Evolutionary conservation across 2,113 vertebrate genomes (phyloP).

Genomic region (Microcebus ravelobensis): DNA sequence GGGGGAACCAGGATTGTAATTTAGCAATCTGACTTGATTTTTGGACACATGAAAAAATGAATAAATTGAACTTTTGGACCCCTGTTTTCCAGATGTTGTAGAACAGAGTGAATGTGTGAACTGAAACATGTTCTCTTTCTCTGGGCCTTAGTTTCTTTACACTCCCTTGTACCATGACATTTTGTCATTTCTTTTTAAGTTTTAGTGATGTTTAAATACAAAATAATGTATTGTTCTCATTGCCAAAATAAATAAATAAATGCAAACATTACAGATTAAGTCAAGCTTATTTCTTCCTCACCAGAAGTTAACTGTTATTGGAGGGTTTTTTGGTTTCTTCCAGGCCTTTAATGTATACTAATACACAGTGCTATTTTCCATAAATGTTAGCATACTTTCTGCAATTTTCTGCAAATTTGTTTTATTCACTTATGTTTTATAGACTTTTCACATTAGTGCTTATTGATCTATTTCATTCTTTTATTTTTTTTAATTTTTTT

Average conservation of each 20-base stretch:
- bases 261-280: neutral
- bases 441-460: neutral
- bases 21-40: neutral
- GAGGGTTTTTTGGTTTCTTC: neutral
- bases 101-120: neutral
- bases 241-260: neutral
- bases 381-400: neutral
- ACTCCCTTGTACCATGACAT: neutral
- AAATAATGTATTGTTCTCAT: neutral
- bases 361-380: neutral
- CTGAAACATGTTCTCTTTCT: neutral
- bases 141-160: neutral
- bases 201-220: neutral
- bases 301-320: neutral
- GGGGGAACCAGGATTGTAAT: neutral
- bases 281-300: neutral
- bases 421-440: neutral
- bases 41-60: neutral
- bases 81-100: neutral
- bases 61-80: neutral
- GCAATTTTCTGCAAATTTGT: neutral
- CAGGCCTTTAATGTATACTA: neutral
- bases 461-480: neutral
- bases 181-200: neutral
- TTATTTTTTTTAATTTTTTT: neutral